These are phyloP conservation scores for Nibea coibor DNA, from an alignment of 2,113 vertebrate genomes.

Conservation along the genomic window DNA sequence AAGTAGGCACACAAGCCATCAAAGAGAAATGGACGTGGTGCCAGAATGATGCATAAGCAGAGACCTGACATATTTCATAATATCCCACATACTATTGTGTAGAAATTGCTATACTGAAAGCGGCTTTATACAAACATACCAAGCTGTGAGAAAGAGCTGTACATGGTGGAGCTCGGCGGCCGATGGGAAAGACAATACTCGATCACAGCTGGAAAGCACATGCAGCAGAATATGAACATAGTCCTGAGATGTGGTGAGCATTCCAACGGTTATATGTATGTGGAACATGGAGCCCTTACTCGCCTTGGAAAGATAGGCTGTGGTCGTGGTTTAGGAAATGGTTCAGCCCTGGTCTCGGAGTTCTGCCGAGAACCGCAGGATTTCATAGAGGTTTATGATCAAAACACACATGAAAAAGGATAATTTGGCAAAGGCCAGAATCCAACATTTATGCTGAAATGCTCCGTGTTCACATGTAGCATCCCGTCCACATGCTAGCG, in stretches of 20 bases:
- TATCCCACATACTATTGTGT: background rate
- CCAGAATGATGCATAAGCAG: background rate
- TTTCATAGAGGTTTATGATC: conserved; percentile 71
- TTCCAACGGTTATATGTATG: conserved; percentile 83
- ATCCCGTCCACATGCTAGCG: conserved; percentile 27
- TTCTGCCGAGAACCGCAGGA: conserved; percentile 71
- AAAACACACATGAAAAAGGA: conserved; percentile 75
- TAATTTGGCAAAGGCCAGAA: conserved; percentile 49
- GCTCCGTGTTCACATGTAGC: conserved; percentile 40
- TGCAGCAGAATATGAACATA: conserved; percentile 77
- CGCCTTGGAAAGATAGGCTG: conserved; percentile 78
- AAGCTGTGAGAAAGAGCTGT: conserved; percentile 50
- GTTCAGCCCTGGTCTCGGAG: conserved; percentile 72
- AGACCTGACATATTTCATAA: background rate
- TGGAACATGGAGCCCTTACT: conserved; percentile 75
- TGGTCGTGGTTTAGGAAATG: conserved; percentile 83
- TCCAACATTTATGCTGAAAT: conserved; percentile 51
- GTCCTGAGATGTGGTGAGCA: conserved; percentile 82
- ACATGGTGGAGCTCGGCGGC: conserved; percentile 28
- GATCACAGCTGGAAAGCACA: conserved; percentile 82
- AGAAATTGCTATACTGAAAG: conserved; percentile 24
- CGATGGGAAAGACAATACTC: conserved; percentile 70
- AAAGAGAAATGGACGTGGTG: background rate
- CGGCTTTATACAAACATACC: conserved; percentile 12
- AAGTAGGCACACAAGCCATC: background rate